Evolutionary conservation across 1,140 invertebrate genomes (phyloP), one percentile per base, ranked within the genome.

Genomic region (Ips typographus): DNA sequence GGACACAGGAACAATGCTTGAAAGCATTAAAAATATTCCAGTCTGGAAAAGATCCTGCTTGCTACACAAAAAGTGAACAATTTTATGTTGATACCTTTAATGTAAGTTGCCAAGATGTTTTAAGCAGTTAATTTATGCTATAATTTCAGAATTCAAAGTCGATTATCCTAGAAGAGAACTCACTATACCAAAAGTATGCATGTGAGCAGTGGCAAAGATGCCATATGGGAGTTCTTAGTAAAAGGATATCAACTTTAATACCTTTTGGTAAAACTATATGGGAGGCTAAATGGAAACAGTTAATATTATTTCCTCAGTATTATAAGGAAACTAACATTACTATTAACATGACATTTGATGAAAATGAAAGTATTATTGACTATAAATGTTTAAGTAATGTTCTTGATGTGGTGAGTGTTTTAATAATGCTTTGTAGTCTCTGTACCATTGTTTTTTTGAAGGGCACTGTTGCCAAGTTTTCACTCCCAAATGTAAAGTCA

Each of bases 111-210:
- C 74, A 70, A 44, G 53, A 37, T 55, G n/a, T 52, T 41, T 36
- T 42, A 51, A 42, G 62, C 56, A 52, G 47, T 39, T 41, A 36
- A 61, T 58, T 51, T 49, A 65, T 69, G 4, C 1, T 8, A 63
- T 53, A 41, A 64, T 72, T 70, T n/a, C 63, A 77, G 74, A 72
- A 71, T 57, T 65, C 67, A 6, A 67, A 73, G 44, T 42, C 66
- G 39, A 72, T 72, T 51, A 76, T 78, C 41, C 8, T 71, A 39
- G 59, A 70, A 43, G 75, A 78, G 66, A 71, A 77, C 59, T n/a
- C 41, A 37, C 44, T 59, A 49, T 77, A 69, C 71, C 49, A 72
- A 47, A 59, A 72, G 36, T 74, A 67, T 66, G 68, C 65, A 4
- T 51, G 67, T 49, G 57, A 58, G n/a, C 40, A 67, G 38, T 77